Base-by-base conservation (phyloP, 2,113 vertebrate species). In the Eptesicus fuscus region DNA sequence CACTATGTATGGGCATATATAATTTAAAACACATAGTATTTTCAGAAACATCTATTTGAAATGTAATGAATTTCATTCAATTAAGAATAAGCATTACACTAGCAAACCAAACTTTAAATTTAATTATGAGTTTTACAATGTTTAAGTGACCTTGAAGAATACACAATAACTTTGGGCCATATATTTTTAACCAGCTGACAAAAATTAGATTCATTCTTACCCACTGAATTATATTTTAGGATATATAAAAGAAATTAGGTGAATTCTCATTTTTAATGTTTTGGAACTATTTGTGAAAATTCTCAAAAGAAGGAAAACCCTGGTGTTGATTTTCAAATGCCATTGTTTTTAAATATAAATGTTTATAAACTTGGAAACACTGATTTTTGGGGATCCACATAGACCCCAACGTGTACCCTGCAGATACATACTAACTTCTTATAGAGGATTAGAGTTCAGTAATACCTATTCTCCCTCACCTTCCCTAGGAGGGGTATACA, bases 31-130 rank as follows among this genome's bases (percentile, higher is more conserved):
- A 90, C 83, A 91, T 14, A 77, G 37, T 79, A 30, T 94, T 91
- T 89, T 78, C 37, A 35, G 83, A 95, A 93, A 59, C 51, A 83
- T 86, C 0, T 49, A 32, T 77, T 65, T 89, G 56, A 93, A 95
- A 86, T 44, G 25, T 91, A 91, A 97, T 90, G 80, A 90, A 83
- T 94, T 30, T 94, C 69, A 51, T 85, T 92, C 40, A 87, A 32
- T 87, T 95, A 70, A 42, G 37, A 93, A 85, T 65, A 82, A 80
- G 16, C 35, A 84, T 84, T 79, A 95, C 37, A 12, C 3, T 40
- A 80, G 30, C 37, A 93, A 67, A 90, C 40, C n/a, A 69, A 28
- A 61, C 56, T 61, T 61, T 28, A 85, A 85, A 88, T 79, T 88
- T 74, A 91, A 93, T 73, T 83, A 83, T 77, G 44, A 90, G 79